Evolutionary conservation across 2,797 vertebrate species (phyloP).

Genomic region (Chaetophractus vellerosus): DNA sequence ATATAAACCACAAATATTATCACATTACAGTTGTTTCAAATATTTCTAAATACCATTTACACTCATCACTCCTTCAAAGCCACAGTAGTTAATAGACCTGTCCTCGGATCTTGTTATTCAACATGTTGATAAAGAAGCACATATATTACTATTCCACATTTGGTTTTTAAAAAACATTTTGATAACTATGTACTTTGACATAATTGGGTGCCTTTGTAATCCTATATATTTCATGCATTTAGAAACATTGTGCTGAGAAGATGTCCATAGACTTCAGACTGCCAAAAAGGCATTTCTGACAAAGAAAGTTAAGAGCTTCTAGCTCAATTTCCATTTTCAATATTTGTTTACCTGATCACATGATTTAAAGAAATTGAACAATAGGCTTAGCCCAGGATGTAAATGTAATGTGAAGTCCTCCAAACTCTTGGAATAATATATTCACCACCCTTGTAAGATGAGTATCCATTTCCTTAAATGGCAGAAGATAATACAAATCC

Average conservation of each 20-base stretch:
- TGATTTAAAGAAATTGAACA: not conserved
- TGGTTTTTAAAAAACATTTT: constrained; percentile 22
- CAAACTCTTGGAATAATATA: not conserved
- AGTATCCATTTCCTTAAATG: constrained; percentile 12
- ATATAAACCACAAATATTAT: constrained; percentile 38
- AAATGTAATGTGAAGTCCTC: not conserved
- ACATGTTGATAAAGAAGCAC: constrained; percentile 19
- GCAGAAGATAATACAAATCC: not conserved
- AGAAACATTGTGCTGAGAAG: constrained; percentile 35
- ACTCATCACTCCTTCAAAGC: constrained; percentile 17
- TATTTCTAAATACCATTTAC: constrained; percentile 56
- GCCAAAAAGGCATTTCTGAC: not conserved
- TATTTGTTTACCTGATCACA: constrained; percentile 36
- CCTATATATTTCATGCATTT: constrained; percentile 61
- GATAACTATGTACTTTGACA: constrained; percentile 42
- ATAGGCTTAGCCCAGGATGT: not conserved
- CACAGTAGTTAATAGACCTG: not conserved
- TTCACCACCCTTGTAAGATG: not conserved
- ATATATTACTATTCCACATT: constrained; percentile 19
- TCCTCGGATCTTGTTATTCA: constrained; percentile 25
- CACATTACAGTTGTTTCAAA: not conserved
- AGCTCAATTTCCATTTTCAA: constrained; percentile 36
- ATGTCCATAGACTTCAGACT: not conserved
- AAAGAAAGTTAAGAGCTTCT: not conserved
- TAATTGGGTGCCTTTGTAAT: constrained; percentile 53